Conservation (phyloP, 2,888 invertebrate genomes). For the Melinaea menophilus region DNA sequence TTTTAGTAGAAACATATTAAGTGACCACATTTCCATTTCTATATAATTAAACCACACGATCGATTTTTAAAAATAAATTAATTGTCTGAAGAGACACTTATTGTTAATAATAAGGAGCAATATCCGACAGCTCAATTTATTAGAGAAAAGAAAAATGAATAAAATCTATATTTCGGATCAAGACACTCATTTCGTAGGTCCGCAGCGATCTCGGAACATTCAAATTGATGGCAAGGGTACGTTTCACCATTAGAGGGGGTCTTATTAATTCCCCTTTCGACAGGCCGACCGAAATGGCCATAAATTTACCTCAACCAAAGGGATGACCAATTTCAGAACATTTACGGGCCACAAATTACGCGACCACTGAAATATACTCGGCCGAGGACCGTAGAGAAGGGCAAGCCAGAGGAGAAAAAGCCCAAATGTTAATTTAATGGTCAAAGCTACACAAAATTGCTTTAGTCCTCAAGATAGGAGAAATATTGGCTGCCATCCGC, state of each 20-base stretch:
- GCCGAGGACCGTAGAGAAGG: conserved; percentile 59
- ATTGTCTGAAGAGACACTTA: conserved; percentile 35
- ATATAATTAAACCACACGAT: background rate
- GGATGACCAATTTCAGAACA: conserved; percentile 79
- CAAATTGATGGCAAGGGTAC: conserved; percentile 77
- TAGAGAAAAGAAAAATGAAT: conserved; percentile 35
- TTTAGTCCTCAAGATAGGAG: conserved; percentile 65
- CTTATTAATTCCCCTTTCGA: conserved; percentile 79
- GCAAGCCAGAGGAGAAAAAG: conserved; percentile 66
- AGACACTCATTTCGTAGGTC: conserved; percentile 62
- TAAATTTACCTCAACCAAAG: conserved; percentile 78
- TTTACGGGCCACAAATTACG: conserved; percentile 79
- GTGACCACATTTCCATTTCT: no score
- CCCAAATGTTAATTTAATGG: conserved; percentile 77
- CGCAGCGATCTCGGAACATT: conserved; percentile 72
- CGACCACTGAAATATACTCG: conserved; percentile 76
- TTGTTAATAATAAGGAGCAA: conserved; percentile 53
- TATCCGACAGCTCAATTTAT: conserved; percentile 60
- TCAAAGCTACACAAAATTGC: conserved; percentile 72
- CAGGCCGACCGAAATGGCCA: conserved; percentile 75
- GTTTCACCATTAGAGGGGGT: conserved; percentile 77
- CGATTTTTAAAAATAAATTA: conserved; percentile 35
- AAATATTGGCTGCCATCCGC: conserved; percentile 62
- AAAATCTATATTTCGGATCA: conserved; percentile 57
- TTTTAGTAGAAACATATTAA: no score